Percentiles rank a stretch among this genome's conserved stretches.
Evolutionary conservation across 1,140 invertebrate species (phyloP).

Genomic region (Nephila pilipes): DNA sequence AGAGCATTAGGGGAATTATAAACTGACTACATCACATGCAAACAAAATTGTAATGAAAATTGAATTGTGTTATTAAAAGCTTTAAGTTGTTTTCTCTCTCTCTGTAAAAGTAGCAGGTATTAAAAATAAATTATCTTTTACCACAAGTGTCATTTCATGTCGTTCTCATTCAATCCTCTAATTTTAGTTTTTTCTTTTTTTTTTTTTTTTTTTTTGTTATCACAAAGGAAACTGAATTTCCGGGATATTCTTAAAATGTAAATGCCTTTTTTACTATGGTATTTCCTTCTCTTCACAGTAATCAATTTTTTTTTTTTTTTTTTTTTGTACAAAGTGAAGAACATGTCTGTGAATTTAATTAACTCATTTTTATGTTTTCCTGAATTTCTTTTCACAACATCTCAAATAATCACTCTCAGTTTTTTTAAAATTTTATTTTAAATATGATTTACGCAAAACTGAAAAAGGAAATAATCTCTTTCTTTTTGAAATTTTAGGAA

Average conservation of each 20-base stretch:
- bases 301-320: background rate
- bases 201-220: background rate
- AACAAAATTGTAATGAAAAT: background rate
- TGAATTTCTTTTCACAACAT: background rate
- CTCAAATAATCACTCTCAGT: background rate
- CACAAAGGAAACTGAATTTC: slow-evolving; percentile 3
- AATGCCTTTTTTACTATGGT: background rate
- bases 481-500: too few species aligned
- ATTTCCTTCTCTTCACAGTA: background rate
- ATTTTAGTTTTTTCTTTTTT: background rate
- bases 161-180: too few species aligned
- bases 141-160: too few species aligned
- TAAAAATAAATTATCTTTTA: background rate
- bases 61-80: background rate
- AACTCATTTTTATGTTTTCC: background rate
- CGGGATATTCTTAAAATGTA: background rate
- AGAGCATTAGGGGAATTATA: too few species aligned
- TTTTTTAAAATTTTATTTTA: too few species aligned
- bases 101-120: background rate
- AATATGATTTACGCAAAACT: too few species aligned
- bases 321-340: background rate
- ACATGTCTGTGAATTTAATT: background rate
- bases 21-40: background rate
- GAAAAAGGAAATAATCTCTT: too few species aligned
- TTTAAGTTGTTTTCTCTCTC: background rate